phyloP scores from a whole-genome alignment of 2,113 vertebrate genomes.

The Trogon surrucura region DNA sequence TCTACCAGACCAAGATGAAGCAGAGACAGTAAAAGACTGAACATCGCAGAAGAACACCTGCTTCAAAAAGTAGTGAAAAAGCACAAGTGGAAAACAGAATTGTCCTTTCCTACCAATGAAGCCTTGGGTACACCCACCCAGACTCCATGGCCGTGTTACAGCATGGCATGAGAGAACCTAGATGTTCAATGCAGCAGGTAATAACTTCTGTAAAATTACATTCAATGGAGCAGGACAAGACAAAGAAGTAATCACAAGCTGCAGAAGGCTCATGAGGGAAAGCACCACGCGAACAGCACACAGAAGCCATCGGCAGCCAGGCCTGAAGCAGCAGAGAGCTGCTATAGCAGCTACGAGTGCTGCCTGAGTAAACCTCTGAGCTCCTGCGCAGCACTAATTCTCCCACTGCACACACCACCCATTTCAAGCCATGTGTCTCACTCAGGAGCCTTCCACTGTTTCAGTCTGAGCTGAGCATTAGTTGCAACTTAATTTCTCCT shows the following conservation, averaged over 20 bases:
- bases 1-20: neutral
- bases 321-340: neutral
- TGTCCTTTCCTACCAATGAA: neutral
- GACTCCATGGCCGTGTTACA: neutral
- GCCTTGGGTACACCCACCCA: neutral
- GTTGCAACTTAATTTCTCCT: neutral
- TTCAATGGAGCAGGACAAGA: neutral
- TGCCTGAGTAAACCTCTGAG: neutral
- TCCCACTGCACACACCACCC: neutral
- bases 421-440: neutral
- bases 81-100: neutral
- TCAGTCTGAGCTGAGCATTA: neutral
- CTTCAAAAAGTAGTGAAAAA: neutral
- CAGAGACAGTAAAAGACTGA: neutral
- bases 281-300: neutral
- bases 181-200: too few species aligned
- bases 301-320: neutral
- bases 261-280: neutral
- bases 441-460: neutral
- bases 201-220: neutral
- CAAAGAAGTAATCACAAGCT: neutral
- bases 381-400: neutral
- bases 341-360: fast-evolving
- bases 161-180: neutral
- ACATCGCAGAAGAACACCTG: neutral